phyloP scores from a whole-genome alignment of 2,113 vertebrate genomes.

The Anas platyrhynchos region DNA sequence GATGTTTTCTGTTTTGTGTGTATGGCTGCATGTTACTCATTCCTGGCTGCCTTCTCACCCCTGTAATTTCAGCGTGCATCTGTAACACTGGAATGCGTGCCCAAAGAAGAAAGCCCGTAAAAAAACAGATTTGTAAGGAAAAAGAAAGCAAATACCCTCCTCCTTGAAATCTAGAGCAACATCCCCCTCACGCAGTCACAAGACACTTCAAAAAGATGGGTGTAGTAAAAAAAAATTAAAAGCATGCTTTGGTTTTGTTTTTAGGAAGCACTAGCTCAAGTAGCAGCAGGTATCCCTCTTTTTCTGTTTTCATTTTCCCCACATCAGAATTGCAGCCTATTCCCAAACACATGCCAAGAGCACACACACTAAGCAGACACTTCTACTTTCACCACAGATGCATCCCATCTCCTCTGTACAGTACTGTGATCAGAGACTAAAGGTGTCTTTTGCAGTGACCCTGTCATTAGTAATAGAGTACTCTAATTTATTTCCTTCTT shows the following conservation, averaged over 20 bases:
- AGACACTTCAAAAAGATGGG: not conserved
- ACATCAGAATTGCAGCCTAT: not conserved
- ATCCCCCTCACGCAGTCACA: not conserved
- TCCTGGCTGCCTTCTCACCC: constrained; percentile 1
- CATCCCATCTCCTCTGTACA: not conserved
- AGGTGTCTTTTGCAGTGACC: not conserved
- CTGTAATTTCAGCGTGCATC: not conserved
- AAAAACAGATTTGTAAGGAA: not conserved
- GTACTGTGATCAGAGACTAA: not conserved
- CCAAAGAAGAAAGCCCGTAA: not conserved
- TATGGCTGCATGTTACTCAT: not conserved
- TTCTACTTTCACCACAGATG: constrained; percentile 19
- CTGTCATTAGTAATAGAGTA: not conserved
- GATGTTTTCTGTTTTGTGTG: not conserved
- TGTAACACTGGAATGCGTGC: not conserved
- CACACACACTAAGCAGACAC: not conserved
- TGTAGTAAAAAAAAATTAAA: constrained; percentile 30
- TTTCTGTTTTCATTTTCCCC: constrained; percentile 28
- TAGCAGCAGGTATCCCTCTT: constrained; percentile 34
- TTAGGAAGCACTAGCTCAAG: not conserved
- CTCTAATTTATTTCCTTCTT: not conserved
- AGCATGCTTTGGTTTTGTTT: not conserved
- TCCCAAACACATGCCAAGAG: not conserved
- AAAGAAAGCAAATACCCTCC: not conserved
- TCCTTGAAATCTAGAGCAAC: not conserved